Percentiles rank a stretch among this genome's conserved stretches.
Conservation (phyloP, 2,888 invertebrate species). For the Spicauda simplicius region DNA sequence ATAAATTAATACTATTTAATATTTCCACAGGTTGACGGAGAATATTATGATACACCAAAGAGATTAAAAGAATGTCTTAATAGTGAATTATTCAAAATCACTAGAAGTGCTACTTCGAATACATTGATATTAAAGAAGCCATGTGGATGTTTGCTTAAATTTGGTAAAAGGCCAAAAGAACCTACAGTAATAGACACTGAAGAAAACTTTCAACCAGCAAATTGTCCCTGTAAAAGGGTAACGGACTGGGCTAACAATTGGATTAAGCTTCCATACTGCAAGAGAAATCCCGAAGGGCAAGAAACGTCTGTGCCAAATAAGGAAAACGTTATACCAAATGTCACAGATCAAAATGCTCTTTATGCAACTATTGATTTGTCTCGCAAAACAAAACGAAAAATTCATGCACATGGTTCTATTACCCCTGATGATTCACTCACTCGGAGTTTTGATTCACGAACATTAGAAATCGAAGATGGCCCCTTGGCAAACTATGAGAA, state of each 20-base stretch:
- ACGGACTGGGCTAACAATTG: conserved; percentile 88
- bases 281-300: conserved; percentile 56
- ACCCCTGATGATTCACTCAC: conserved; percentile 36
- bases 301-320: conserved; percentile 71
- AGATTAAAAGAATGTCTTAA: conserved; percentile 89
- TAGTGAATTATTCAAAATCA: conserved; percentile 73
- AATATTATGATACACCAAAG: conserved; percentile 90
- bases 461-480: conserved; percentile 59
- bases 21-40: conserved; percentile 67
- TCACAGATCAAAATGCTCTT: conserved; percentile 74
- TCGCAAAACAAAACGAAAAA: conserved; percentile 85
- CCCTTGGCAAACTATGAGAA: conserved; percentile 88
- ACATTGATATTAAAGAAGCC: conserved; percentile 87
- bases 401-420: conserved; percentile 46
- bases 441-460: conserved; percentile 40
- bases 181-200: conserved; percentile 69
- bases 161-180: conserved; percentile 65
- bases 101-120: conserved; percentile 79
- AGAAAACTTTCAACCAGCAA: conserved; percentile 63
- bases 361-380: conserved; percentile 89
- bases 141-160: conserved; percentile 88
- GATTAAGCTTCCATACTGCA: conserved; percentile 86
- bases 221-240: conserved; percentile 86
- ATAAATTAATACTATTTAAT: conserved; percentile 1
- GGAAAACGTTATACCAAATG: conserved; percentile 80